Conservation (phyloP, 2,888 invertebrate genomes). For the Antheraea yamamai region DNA sequence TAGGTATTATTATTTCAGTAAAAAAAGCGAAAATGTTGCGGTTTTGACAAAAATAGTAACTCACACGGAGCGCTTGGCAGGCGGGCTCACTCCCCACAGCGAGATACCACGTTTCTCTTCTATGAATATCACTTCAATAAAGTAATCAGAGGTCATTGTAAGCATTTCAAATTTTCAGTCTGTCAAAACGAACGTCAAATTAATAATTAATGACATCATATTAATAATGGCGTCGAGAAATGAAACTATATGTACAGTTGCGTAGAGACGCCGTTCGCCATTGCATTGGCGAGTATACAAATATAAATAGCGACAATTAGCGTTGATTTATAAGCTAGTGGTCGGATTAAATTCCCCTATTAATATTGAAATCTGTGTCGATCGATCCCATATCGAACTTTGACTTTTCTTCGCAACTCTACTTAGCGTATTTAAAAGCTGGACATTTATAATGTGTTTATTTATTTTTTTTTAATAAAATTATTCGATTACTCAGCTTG, state of each 20-base stretch:
- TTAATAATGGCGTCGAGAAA: constrained; percentile 28
- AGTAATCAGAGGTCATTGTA: neutral
- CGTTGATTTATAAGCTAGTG: constrained; percentile 69
- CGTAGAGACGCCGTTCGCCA: constrained; percentile 42
- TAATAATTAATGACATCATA: constrained; percentile 18
- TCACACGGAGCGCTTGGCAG: neutral
- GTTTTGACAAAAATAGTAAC: neutral
- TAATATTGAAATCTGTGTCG: constrained; percentile 75
- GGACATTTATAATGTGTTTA: constrained; percentile 18
- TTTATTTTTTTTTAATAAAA: neutral
- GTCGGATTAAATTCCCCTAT: constrained; percentile 73
- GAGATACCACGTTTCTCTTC: neutral
- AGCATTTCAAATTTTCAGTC: neutral
- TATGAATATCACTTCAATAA: neutral
- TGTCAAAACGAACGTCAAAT: neutral
- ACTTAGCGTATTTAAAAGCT: constrained; percentile 45
- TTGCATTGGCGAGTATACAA: constrained; percentile 60
- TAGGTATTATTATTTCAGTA: neutral
- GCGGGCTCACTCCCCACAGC: constrained; percentile 1
- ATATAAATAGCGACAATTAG: constrained; percentile 76
- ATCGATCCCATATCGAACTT: constrained; percentile 73
- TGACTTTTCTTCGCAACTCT: constrained; percentile 72
- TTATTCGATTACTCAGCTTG: too few species aligned
- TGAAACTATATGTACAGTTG: constrained; percentile 47
- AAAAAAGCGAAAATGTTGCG: neutral